Base-by-base conservation (phyloP, 2,113 vertebrate genomes). In the Serinus canaria region DNA sequence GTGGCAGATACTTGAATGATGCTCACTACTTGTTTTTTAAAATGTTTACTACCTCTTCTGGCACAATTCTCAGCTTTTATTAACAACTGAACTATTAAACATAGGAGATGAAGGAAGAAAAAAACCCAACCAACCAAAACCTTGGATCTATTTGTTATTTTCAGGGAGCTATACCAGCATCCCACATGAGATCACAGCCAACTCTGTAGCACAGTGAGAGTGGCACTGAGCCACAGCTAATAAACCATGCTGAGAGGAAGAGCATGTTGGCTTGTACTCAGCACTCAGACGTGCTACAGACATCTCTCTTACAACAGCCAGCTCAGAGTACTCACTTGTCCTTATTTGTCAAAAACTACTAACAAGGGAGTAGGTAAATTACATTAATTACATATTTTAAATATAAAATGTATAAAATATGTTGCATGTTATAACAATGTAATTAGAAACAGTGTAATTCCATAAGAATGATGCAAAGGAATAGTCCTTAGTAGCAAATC, bases 1-100 rank as follows among this genome's bases (percentile, higher is more conserved):
- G 33, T 77, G 64, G 80, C 50, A 70, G 64, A 81, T 74, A 70
- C 6, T 55, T 89, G 52, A 92, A 91, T 7, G 35, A 87, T 44
- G 7, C 15, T 70, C 77, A 18, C 16, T 74, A 53, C 7, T 85
- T 76, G 11, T n/a, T 80, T 81, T 56, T 70, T 35, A 23, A 41
- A 47, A 53, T 18, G 25, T 81, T 95, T 87, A 77, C 90, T 82
- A 69, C 37, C 25, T 83, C 37, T 73, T 87, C 37, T 53, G 23
- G 24, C 78, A 87, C 87, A 92, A 82, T 60, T 92, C 56, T 92
- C 23, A n/a, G 41, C 21, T 92, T 95, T 72, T 80, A 87, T 87
- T 92, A 91, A 82, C 37, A 77, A 82, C n/a, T 10, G 13, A 95
- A 62, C 49, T 62, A 76, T 58, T 60, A 87, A 89, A 78, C 0